A percentile compares a stretch with the other conserved stretches of the same genome.
phyloP scores from a whole-genome alignment of 2,113 vertebrate genomes.

The Isichthys henryi region DNA sequence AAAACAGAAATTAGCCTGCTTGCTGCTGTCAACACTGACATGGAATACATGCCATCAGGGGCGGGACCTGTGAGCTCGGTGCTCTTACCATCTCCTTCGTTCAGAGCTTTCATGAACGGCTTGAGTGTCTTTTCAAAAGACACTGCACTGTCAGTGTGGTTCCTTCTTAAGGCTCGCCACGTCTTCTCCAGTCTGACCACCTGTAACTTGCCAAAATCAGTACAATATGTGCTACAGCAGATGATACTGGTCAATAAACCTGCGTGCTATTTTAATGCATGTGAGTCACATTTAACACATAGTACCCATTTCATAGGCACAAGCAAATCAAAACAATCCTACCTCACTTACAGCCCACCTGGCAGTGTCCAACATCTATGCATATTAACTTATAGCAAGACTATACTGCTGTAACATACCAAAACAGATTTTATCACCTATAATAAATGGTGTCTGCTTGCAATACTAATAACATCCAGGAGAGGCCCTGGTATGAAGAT shows the following conservation, averaged over 20 bases:
- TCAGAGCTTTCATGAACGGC: constrained; percentile 68
- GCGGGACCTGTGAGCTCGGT: neutral
- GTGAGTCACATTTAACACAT: neutral
- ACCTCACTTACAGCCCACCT: neutral
- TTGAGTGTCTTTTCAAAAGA: constrained; percentile 76
- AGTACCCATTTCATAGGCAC: neutral
- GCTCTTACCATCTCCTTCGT: constrained; percentile 62
- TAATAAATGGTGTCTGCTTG: neutral
- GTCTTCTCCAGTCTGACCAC: constrained; percentile 70
- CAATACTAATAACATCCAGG: neutral
- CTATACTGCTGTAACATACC: neutral
- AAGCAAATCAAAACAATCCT: neutral
- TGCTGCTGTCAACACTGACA: neutral
- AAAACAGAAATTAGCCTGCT: neutral
- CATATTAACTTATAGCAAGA: neutral
- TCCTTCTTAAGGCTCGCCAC: constrained; percentile 70
- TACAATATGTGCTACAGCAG: neutral
- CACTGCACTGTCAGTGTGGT: constrained; percentile 70
- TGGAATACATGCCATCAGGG: neutral
- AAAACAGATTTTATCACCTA: neutral
- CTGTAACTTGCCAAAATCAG: constrained; percentile 40
- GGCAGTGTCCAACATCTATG: neutral
- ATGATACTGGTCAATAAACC: neutral
- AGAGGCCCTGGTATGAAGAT: neutral
- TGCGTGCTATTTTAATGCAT: neutral